These are phyloP conservation scores for Chionodraco myersi DNA, from an alignment of 2,113 vertebrate genomes.

Conservation along the genomic window DNA sequence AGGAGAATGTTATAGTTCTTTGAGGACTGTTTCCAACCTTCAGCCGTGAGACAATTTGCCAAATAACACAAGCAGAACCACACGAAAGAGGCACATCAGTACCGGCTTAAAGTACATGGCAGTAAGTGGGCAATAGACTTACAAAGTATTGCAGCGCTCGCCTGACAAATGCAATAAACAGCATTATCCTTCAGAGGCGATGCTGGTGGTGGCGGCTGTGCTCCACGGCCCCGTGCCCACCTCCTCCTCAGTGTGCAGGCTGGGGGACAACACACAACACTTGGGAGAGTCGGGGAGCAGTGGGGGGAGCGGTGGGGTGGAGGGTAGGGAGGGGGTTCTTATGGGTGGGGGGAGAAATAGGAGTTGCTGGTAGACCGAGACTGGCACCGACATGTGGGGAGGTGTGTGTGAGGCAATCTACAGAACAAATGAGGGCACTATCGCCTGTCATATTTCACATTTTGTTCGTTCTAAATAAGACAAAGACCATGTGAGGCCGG, in stretches of 20 bases:
- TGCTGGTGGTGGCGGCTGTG: constrained; percentile 71
- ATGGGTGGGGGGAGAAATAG: constrained; percentile 43
- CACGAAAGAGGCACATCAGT: constrained; percentile 78
- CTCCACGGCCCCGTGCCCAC: constrained; percentile 68
- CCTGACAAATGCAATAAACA: constrained; percentile 86
- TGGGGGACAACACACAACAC: constrained; percentile 59
- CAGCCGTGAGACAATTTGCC: constrained; percentile 79
- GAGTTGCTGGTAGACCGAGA: constrained; percentile 72
- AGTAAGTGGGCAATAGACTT: constrained; percentile 84
- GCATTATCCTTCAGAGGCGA: constrained; percentile 82
- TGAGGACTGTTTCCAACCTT: constrained; percentile 69
- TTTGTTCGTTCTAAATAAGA: constrained; percentile 79
- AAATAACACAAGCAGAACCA: constrained; percentile 81
- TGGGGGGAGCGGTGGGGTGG: constrained; percentile 31
- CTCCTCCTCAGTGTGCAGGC: constrained; percentile 60
- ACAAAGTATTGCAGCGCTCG: constrained; percentile 80
- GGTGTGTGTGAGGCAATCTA: constrained; percentile 77
- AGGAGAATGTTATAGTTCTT: constrained; percentile 71
- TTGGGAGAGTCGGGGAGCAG: constrained; percentile 46
- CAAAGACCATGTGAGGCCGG: constrained; percentile 68
- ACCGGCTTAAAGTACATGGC: constrained; percentile 78
- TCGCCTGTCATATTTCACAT: constrained; percentile 79
- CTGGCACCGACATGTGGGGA: constrained; percentile 79
- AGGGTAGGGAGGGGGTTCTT: neutral
- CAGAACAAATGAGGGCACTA: constrained; percentile 79